Base-by-base conservation (phyloP, 2,113 vertebrate genomes). In the Phycodurus eques region DNA sequence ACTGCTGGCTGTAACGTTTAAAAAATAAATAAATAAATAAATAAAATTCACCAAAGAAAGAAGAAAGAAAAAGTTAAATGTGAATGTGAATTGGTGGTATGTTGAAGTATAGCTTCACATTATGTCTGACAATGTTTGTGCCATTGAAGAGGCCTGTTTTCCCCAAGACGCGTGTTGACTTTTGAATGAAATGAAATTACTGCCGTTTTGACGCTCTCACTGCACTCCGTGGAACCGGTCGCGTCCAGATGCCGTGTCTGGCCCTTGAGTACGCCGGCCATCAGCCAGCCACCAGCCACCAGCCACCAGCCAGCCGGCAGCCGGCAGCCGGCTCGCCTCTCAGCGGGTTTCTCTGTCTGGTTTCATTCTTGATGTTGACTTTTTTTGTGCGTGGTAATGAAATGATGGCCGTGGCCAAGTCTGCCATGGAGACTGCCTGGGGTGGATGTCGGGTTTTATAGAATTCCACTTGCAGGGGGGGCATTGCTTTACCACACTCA, bases 371-470 rank as follows among this genome's bases (percentile, higher is more conserved):
- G 81, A 87, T 85, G 77, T 82, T 70, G 72, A 59, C 68, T 87
- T 88, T 88, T 88, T 89, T 87, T 88, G 74, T 85, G 77, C 15
- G 3, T 68, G 60, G 86, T 86, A 86, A 91, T 90, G 79, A 82
- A 84, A 86, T 72, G 79, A 90, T 80, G 67, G 83, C 68, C 67
- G 17, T 46, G 71, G 75, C 56, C 39, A 68, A 15, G 67, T 84
- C 80, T 81, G 73, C 75, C 80, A 71, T 81, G 79, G 82, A 83
- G 86, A 90, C 80, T 2, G 75, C 78, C 60, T 71, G 74, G 27
- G 63, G 73, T 80, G 82, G 73, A 83, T 80, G 74, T 83, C 53
- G 19, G 43, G 77, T 87, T 27, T 88, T 81, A 75, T 73, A 76
- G 79, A 76, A 56, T 73, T 46, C 80, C 82, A 47, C 76, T 80